Percentiles rank a stretch among this genome's conserved stretches.
phyloP scores from a whole-genome alignment of 2,888 invertebrate genomes.

The Sisyra nigra region DNA sequence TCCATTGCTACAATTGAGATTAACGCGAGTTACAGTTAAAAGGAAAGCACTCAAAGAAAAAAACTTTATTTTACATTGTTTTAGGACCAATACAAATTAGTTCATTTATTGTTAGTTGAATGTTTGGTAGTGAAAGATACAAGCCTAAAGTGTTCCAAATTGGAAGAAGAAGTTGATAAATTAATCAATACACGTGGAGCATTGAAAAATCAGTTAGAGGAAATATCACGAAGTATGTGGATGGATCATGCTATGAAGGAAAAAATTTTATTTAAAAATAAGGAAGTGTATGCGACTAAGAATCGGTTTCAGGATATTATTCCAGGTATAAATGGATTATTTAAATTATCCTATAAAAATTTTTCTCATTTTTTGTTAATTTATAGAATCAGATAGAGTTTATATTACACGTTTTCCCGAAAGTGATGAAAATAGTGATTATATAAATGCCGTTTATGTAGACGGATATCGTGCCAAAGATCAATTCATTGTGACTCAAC shows the following conservation, averaged over 20 bases:
- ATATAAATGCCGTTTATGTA: slow-evolving; percentile 29
- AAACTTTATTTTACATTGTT: not conserved
- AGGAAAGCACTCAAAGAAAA: too few species aligned
- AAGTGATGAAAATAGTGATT: slow-evolving; percentile 24
- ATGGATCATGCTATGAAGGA: slow-evolving; percentile 25
- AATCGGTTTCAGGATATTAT: slow-evolving; percentile 25
- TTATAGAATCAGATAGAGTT: slow-evolving; percentile 17
- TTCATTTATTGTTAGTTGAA: slow-evolving; percentile 28
- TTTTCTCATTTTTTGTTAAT: not conserved
- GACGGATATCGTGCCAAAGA: slow-evolving; percentile 23
- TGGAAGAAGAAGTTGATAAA: slow-evolving; percentile 17
- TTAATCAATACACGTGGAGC: slow-evolving; percentile 17
- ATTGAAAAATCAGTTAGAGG: slow-evolving; percentile 21
- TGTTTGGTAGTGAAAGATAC: slow-evolving; percentile 24
- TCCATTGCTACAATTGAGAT: too few species aligned
- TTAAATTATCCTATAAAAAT: too few species aligned
- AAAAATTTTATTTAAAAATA: slow-evolving; percentile 10
- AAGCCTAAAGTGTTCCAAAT: slow-evolving; percentile 21
- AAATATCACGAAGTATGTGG: slow-evolving; percentile 24
- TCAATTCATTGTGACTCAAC: slow-evolving; percentile 28
- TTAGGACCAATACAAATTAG: slow-evolving; percentile 29
- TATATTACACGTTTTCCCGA: slow-evolving; percentile 23
- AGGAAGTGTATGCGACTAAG: slow-evolving; percentile 18
- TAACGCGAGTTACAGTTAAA: too few species aligned
- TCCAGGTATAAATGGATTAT: too few species aligned